A percentile compares a stretch with the other conserved stretches of the same genome.
Conservation (phyloP, 1,140 invertebrate species). For the Rhagoletis zephyria region DNA sequence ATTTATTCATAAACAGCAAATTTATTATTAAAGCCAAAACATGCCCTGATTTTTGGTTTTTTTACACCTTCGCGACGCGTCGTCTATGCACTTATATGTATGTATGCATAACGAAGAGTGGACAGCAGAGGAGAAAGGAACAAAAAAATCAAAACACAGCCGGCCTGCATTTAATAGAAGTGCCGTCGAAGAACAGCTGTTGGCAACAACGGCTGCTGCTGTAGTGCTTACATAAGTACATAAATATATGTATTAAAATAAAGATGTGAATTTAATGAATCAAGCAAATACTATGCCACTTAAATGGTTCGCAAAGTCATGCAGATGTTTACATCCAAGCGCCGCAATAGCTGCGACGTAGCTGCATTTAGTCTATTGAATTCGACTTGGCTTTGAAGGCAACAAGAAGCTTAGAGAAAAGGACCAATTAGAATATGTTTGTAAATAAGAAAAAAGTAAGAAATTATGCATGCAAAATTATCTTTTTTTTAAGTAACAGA, state of each 20-base stretch:
- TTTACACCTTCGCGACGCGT: neutral
- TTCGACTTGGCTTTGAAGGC: too few relatives aligned
- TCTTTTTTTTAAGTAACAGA: neutral
- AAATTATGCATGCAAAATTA: neutral
- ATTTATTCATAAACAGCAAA: neutral
- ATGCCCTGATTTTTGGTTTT: neutral
- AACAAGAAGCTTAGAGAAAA: too few relatives aligned
- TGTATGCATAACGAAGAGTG: neutral
- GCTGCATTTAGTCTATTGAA: too few relatives aligned
- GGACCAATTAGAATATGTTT: neutral
- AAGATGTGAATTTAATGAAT: too few relatives aligned
- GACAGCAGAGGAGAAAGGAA: neutral
- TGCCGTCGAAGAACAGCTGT: neutral
- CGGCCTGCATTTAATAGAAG: constrained; percentile 1
- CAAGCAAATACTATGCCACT: too few relatives aligned
- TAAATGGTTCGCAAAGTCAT: too few relatives aligned
- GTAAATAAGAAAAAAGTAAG: neutral
- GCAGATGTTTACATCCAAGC: too few relatives aligned
- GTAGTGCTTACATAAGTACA: too few relatives aligned
- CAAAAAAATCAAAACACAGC: neutral
- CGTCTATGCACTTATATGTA: neutral
- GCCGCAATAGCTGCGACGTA: too few relatives aligned
- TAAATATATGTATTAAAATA: too few relatives aligned
- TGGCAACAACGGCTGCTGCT: neutral
- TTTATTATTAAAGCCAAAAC: neutral